Conservation (phyloP, 2,113 vertebrate genomes). For the Cynocephalus volans region DNA sequence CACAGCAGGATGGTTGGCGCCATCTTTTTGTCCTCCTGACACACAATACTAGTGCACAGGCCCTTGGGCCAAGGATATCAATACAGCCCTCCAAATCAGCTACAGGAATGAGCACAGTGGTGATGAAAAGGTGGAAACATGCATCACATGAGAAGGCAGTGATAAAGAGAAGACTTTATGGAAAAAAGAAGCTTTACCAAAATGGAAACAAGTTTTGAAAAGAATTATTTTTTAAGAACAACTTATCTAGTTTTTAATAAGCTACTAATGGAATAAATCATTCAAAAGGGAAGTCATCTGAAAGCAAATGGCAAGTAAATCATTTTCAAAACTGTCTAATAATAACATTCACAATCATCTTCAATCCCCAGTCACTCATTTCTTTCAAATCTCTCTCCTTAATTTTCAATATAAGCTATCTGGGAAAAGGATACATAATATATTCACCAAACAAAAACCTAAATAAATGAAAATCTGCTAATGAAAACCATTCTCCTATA, state of each 20-base stretch:
- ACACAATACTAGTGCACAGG: slow-evolving; percentile 91
- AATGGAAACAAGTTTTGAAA: slow-evolving; percentile 86
- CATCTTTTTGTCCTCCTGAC: slow-evolving; percentile 96
- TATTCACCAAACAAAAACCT: slow-evolving; percentile 1
- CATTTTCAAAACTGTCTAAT: neutral
- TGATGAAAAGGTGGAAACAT: slow-evolving; percentile 86
- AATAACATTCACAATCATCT: neutral
- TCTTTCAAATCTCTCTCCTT: slow-evolving; percentile 8
- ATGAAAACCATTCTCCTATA: neutral
- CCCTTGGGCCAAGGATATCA: slow-evolving; percentile 90
- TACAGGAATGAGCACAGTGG: slow-evolving; percentile 65
- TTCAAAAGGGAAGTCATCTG: slow-evolving; percentile 38
- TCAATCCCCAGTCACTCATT: neutral
- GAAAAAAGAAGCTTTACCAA: slow-evolving; percentile 40
- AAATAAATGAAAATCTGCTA: slow-evolving; percentile 19
- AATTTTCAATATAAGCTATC: slow-evolving; percentile 33
- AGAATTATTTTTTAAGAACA: slow-evolving; percentile 89
- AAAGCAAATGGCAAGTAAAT: neutral
- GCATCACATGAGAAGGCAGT: slow-evolving; percentile 89
- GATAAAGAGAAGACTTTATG: slow-evolving; percentile 88
- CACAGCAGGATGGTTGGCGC: slow-evolving; percentile 95
- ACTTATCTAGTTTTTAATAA: slow-evolving; percentile 32
- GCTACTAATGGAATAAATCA: neutral
- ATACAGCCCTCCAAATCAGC: slow-evolving; percentile 87
- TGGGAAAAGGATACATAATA: slow-evolving; percentile 21